Evolutionary conservation across 2,113 vertebrate species (phyloP).

Genomic region (Phocoena sinus): DNA sequence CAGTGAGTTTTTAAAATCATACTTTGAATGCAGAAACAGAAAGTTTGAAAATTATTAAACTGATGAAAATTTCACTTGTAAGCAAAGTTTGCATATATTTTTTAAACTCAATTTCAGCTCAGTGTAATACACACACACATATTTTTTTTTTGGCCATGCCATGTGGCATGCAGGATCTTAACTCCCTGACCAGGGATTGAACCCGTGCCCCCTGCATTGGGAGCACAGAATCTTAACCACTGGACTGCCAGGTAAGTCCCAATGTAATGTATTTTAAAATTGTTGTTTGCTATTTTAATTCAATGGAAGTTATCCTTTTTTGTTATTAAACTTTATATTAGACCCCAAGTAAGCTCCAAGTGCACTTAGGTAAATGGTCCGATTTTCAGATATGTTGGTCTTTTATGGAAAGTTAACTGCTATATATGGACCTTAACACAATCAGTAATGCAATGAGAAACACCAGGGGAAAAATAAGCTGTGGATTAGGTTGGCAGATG

Average conservation of each 20-base stretch:
- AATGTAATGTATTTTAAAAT: neutral
- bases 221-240: no score
- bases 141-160: no score
- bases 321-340: neutral
- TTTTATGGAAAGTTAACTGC: neutral
- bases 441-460: neutral
- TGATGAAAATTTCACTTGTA: neutral
- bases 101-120: neutral
- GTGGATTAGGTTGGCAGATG: neutral
- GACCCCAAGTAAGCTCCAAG: neutral
- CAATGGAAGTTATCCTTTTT: neutral
- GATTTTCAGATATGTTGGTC: neutral
- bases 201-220: no score
- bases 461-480: neutral
- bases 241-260: no score
- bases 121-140: neutral
- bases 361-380: neutral
- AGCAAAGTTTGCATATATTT: neutral
- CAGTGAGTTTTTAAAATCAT: neutral
- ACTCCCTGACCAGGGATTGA: no score
- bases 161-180: no score
- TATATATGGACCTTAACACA: neutral
- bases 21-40: neutral
- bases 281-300: neutral
- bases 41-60: slow-evolving; percentile 12